phyloP scores from a whole-genome alignment of 2,888 invertebrate genomes.

The Volucella inflata region DNA sequence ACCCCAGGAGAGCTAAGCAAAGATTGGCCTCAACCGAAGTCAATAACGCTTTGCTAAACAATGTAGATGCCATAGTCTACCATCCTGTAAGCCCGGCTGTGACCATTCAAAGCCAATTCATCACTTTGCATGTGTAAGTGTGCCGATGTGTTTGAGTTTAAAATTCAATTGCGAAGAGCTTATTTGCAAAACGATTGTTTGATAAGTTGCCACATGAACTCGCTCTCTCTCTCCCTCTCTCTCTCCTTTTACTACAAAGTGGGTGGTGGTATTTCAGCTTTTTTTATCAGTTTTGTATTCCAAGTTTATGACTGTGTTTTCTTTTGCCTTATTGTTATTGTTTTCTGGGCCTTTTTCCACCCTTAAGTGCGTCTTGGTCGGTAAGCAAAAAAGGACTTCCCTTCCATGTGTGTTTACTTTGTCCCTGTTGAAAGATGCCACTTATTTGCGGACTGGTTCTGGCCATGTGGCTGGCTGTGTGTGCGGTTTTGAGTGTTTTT shows the following conservation, averaged over 20 bases:
- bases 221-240: neutral
- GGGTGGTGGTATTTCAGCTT: neutral
- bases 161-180: constrained; percentile 68
- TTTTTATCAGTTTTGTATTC: constrained; percentile 30
- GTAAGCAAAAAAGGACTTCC: constrained; percentile 27
- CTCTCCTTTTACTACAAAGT: neutral
- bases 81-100: constrained; percentile 17
- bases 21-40: constrained; percentile 79
- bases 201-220: constrained; percentile 60
- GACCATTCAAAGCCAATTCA: constrained; percentile 51
- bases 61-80: constrained; percentile 55
- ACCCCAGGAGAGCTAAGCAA: constrained; percentile 83
- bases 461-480: neutral
- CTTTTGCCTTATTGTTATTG: constrained; percentile 9
- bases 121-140: constrained; percentile 68
- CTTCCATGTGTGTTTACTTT: constrained; percentile 45
- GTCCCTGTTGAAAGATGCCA: constrained; percentile 39
- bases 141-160: constrained; percentile 34
- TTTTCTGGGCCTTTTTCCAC: constrained; percentile 39
- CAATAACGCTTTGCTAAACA: constrained; percentile 76
- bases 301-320: constrained; percentile 24
- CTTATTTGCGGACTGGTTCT: constrained; percentile 40
- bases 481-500: constrained; percentile 53
- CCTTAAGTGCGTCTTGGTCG: constrained; percentile 53
- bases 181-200: constrained; percentile 72